phyloP scores from a whole-genome alignment of 2,888 invertebrate genomes.

The Zelleria hepariella region DNA sequence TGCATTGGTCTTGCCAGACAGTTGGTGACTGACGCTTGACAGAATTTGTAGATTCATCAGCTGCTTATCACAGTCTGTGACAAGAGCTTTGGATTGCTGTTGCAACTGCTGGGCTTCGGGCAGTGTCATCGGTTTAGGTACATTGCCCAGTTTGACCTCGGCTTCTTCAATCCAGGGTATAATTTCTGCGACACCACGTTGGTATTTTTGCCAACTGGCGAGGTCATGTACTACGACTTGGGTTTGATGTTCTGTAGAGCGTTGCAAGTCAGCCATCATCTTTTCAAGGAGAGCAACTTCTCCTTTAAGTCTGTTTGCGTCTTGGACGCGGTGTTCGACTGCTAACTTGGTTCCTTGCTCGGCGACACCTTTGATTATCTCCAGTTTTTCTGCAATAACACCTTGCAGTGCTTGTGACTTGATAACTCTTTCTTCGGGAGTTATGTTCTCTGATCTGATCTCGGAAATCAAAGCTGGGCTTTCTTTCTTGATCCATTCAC shows the following conservation, averaged over 20 bases:
- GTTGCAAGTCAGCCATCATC: slow-evolving; percentile 81
- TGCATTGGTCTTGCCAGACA: slow-evolving; percentile 81
- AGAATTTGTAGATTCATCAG: slow-evolving; percentile 81
- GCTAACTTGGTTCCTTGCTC: slow-evolving; percentile 83
- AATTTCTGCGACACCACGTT: slow-evolving; percentile 82
- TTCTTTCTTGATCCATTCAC: slow-evolving; percentile 84
- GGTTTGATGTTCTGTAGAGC: slow-evolving; percentile 82
- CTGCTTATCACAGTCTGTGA: slow-evolving; percentile 83
- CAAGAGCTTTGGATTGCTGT: slow-evolving; percentile 78
- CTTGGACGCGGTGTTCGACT: slow-evolving; percentile 76
- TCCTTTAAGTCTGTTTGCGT: slow-evolving; percentile 80
- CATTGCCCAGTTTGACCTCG: slow-evolving; percentile 82
- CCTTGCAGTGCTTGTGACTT: slow-evolving; percentile 83
- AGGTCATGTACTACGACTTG: slow-evolving; percentile 83
- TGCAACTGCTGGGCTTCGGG: slow-evolving; percentile 87
- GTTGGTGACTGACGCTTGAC: slow-evolving; percentile 80
- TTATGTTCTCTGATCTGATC: slow-evolving; percentile 81
- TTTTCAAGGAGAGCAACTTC: slow-evolving; percentile 83
- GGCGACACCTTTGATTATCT: slow-evolving; percentile 79
- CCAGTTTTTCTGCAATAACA: slow-evolving; percentile 82
- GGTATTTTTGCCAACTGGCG: slow-evolving; percentile 88
- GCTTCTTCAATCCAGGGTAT: slow-evolving; percentile 92
- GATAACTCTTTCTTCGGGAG: slow-evolving; percentile 85
- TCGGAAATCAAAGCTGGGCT: slow-evolving; percentile 83
- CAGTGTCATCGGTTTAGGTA: slow-evolving; percentile 82